Base-by-base conservation (phyloP, 2,888 invertebrate genomes). In the Keiferia lycopersicella region DNA sequence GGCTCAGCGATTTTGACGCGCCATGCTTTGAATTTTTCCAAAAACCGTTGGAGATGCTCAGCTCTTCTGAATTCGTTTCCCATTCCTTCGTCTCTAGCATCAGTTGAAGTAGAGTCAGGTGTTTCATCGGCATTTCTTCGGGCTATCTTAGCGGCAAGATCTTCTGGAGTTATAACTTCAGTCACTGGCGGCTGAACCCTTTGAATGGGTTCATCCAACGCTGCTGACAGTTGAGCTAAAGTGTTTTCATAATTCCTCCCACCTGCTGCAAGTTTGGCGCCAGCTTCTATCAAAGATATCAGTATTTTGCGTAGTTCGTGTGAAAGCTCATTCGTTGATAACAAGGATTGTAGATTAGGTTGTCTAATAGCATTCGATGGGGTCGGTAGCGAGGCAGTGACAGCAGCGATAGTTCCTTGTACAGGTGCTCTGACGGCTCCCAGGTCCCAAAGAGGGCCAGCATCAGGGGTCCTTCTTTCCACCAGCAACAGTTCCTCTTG, bases 251-350 rank as follows among this genome's bases (percentile, higher is more conserved):
- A 91, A 67, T 88, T 87, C 2, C 83, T 78, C 0, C 91, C 89
- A 0, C 86, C 82, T 0, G 91, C 90, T 0, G 91, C 91, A 0
- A 91, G 74, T 0, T 87, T 71, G 0, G 91, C 91, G 0, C 91
- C 91, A 0, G 89, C 90, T 76, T 91, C 91, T 34, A 91, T 84
- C 20, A 91, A 68, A 0, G 91, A 90, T 68, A 91, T 91, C 0
- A 91, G 68, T 30, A 91, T 91, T 67, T 91, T 91, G 2, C 82
- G 73, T 45, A 91, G 67, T 64, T 91, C 91, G 39, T 80, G 86
- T 0, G 91, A 85, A 2, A 91, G 64, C 67, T 91, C 91, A 64
- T 91, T 91, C 0, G 91, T 91, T 0, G 91, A 88, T 0, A 91
- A 72, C 1, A 91, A 67, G 0, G 91, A 86, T 64, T 91, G 91